Conservation (phyloP, 92 coral and sea anemone species). For the Umimayanthus kanabou region DNA sequence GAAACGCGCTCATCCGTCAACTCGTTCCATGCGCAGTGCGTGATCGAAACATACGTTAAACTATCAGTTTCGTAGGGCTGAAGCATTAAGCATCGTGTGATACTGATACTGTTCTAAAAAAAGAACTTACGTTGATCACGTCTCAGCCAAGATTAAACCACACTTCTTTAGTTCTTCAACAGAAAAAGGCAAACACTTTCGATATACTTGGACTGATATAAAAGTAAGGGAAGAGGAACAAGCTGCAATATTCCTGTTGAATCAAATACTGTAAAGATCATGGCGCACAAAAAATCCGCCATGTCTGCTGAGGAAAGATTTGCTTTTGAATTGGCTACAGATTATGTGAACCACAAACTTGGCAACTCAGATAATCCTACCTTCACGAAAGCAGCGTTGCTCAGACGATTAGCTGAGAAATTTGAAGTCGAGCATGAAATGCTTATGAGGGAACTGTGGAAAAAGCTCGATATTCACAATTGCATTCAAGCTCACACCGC, state of each 20-base stretch:
- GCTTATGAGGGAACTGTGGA: constrained; percentile 67
- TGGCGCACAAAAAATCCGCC: neutral
- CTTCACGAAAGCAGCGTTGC: constrained; percentile 60
- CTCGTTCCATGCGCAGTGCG: no score
- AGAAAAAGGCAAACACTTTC: neutral
- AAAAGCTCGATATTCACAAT: constrained; percentile 45
- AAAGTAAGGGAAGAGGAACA: neutral
- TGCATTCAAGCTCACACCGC: constrained; percentile 40
- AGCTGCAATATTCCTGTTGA: neutral
- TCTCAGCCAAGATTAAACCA: neutral
- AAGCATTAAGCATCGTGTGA: neutral
- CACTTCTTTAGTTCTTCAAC: no score
- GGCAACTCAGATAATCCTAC: constrained; percentile 50
- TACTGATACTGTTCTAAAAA: neutral
- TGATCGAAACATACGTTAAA: no score
- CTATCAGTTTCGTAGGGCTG: no score
- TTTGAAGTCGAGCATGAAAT: constrained; percentile 73
- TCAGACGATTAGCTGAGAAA: constrained; percentile 68
- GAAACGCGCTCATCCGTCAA: no score
- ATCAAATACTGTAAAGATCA: neutral
- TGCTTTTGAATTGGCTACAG: constrained; percentile 79
- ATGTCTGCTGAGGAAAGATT: constrained; percentile 36
- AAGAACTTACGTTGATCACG: neutral
- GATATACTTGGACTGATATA: no score
- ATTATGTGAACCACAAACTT: constrained; percentile 69